Evolutionary conservation across 1,140 invertebrate species (phyloP).

Genomic region (Aphelenchoides besseyi): DNA sequence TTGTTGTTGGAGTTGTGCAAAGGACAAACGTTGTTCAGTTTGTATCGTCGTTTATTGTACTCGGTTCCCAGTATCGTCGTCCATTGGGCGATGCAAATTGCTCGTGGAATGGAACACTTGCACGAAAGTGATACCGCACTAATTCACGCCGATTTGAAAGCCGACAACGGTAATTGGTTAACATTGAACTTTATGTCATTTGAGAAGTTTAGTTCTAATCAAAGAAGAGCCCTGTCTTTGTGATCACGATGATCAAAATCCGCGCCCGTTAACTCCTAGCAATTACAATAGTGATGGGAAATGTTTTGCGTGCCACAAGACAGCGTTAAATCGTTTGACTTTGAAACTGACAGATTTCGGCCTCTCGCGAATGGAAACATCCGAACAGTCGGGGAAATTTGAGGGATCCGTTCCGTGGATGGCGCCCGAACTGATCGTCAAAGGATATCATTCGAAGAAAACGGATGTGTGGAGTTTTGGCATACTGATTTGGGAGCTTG

Average conservation of each 20-base stretch:
- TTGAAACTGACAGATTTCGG: slow-evolving; percentile 25
- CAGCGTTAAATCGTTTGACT: background rate
- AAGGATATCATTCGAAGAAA: slow-evolving; percentile 8
- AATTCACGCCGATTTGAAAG: slow-evolving; percentile 17
- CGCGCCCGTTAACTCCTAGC: background rate
- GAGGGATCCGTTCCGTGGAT: slow-evolving; percentile 21
- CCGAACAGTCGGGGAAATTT: slow-evolving; percentile 1
- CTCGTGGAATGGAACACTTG: slow-evolving; percentile 11
- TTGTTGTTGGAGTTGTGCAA: slow-evolving; percentile 20
- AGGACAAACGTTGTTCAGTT: slow-evolving; percentile 5
- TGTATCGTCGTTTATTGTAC: background rate
- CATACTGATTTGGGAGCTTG: slow-evolving; percentile 23
- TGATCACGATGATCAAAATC: background rate
- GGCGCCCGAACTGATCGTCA: slow-evolving; percentile 18
- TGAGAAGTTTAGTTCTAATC: slow-evolving; percentile 12
- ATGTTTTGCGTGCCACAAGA: slow-evolving; percentile 3
- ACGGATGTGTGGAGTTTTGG: slow-evolving; percentile 27
- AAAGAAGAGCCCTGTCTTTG: slow-evolving; percentile 20
- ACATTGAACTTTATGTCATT: background rate
- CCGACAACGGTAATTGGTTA: slow-evolving; percentile 9
- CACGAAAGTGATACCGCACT: slow-evolving; percentile 1
- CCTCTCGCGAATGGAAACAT: slow-evolving; percentile 16
- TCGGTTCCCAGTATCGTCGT: background rate
- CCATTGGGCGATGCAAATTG: slow-evolving; percentile 17
- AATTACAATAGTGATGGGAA: background rate